Evolutionary conservation across 2,888 invertebrate species (phyloP).

Genomic region (Drosophila dives): DNA sequence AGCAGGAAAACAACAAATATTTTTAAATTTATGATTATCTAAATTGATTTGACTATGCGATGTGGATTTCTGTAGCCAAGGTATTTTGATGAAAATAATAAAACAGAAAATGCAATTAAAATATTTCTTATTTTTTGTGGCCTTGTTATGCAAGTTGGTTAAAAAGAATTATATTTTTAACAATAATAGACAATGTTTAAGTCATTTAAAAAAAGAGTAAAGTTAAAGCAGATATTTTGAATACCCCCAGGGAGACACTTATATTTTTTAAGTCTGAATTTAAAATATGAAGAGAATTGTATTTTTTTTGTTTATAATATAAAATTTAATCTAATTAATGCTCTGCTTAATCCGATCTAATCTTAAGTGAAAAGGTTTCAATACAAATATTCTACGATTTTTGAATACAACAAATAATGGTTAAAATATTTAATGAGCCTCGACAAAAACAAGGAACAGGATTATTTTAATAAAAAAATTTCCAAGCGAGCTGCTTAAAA

Average conservation of each 20-base stretch:
- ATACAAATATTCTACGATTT: neutral
- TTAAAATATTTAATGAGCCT: neutral
- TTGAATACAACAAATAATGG: neutral
- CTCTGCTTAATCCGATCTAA: neutral
- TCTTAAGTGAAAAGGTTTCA: rapidly evolving
- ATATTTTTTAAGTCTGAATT: neutral
- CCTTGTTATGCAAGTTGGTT: neutral
- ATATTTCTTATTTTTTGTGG: neutral
- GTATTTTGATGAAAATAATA: neutral
- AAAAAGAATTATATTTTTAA: neutral
- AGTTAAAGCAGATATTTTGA: too few species aligned
- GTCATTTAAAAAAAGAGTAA: neutral
- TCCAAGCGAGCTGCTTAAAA: too few species aligned
- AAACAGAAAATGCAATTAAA: neutral
- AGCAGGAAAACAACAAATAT: neutral
- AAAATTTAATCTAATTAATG: neutral
- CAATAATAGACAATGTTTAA: neutral
- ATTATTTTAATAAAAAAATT: neutral
- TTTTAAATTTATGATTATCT: neutral
- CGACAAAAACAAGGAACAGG: neutral
- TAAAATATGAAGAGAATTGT: too few species aligned
- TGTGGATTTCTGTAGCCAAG: neutral
- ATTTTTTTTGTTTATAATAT: neutral
- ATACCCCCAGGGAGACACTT: too few species aligned
- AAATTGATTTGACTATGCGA: neutral